These are phyloP conservation scores for Cerastoderma edule DNA, from an alignment of 2,888 invertebrate genomes.

Conservation along the genomic window DNA sequence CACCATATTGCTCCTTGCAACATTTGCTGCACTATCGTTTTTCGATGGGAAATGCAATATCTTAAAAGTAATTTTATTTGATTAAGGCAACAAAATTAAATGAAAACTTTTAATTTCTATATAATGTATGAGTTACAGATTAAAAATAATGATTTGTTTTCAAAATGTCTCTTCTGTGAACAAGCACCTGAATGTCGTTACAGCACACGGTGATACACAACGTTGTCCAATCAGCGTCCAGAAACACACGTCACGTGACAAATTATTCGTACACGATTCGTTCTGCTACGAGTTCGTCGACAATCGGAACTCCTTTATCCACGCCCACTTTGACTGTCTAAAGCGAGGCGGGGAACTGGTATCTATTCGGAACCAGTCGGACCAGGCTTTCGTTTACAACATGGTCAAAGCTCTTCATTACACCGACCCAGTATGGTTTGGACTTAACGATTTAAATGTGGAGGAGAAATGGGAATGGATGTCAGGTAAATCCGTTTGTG, in stretches of 20 bases:
- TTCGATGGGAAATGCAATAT: too few relatives aligned
- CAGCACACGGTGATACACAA: background rate
- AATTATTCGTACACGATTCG: conserved; percentile 4
- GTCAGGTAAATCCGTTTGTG: conserved; percentile 19
- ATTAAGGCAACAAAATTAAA: too few relatives aligned
- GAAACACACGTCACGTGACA: background rate
- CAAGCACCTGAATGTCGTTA: too few relatives aligned
- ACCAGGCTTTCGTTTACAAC: conserved; percentile 26
- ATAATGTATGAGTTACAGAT: too few relatives aligned
- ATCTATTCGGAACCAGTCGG: conserved; percentile 25
- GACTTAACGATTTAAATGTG: conserved; percentile 19
- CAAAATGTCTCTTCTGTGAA: too few relatives aligned
- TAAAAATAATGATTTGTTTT: too few relatives aligned
- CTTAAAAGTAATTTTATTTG: too few relatives aligned
- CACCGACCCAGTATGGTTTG: conserved; percentile 29
- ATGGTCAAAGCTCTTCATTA: background rate
- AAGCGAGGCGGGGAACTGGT: conserved; percentile 29
- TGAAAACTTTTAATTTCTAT: too few relatives aligned
- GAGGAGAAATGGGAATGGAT: conserved; percentile 42
- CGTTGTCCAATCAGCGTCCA: background rate
- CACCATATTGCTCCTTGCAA: too few relatives aligned
- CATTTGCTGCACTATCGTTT: too few relatives aligned
- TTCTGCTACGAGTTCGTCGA: conserved; percentile 36
- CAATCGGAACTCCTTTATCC: conserved; percentile 2
- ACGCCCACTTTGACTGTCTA: conserved; percentile 30